Conservation (phyloP, 1,140 invertebrate genomes). For the Geopemphigus sp. region DNA sequence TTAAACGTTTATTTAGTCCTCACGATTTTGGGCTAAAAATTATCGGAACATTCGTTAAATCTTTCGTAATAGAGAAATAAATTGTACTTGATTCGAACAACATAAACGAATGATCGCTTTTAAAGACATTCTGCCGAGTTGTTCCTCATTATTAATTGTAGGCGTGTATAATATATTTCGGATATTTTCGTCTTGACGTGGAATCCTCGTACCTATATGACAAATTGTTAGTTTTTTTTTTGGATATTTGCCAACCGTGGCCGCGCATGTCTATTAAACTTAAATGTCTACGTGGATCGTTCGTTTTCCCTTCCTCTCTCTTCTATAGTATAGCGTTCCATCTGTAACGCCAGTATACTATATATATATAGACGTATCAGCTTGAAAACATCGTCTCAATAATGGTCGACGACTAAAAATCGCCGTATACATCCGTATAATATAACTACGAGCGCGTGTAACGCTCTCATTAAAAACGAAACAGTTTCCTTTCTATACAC, state of each 20-base stretch:
- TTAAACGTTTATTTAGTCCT: too few relatives aligned
- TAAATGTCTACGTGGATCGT: conserved; percentile 6
- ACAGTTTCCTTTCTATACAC: conserved; percentile 21
- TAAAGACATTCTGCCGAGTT: neutral
- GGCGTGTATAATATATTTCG: neutral
- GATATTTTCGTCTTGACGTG: conserved; percentile 11
- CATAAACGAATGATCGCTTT: conserved; percentile 1
- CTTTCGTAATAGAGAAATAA: neutral
- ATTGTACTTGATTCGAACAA: neutral
- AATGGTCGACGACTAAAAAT: conserved; percentile 29
- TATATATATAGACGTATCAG: neutral
- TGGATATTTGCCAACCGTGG: conserved; percentile 17
- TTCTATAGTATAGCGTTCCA: too few relatives aligned
- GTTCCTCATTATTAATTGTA: conserved; percentile 20
- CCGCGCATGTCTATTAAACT: neutral
- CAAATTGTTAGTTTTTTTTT: conserved; percentile 25
- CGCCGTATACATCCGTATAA: conserved; percentile 16
- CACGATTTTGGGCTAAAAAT: too few relatives aligned
- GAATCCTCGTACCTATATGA: neutral
- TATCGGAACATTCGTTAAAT: neutral
- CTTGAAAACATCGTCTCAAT: conserved; percentile 11
- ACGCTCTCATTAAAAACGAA: conserved; percentile 39
- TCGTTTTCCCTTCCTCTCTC: neutral
- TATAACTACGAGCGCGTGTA: neutral
- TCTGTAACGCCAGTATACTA: neutral